Base-by-base conservation (phyloP, 2,888 invertebrate genomes). In the Lissonota sp. region DNA sequence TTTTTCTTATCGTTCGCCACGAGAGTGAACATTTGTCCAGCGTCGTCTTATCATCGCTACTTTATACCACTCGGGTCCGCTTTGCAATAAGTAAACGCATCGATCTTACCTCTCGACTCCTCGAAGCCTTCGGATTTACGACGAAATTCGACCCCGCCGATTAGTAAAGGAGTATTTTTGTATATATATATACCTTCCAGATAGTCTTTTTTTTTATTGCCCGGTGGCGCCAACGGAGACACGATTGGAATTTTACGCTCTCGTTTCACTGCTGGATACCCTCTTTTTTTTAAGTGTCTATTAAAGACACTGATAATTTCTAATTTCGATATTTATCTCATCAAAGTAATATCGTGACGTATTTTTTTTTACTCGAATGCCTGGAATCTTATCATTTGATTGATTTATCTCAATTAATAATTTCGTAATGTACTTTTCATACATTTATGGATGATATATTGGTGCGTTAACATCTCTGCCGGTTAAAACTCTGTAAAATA, bases 11-110 rank as follows among this genome's bases (percentile, higher is more conserved):
- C 88, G 75, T 53, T 40, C 39, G 6, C 58, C 71, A 75, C 69
- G 80, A 84, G 86, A 86, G 82, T 82, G 75, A 86, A 87, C 85
- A 86, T 88, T 87, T 87, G 87, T 89, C 85, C 78, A 66, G 77
- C 79, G 84, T 85, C 83, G 73, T 63, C 77, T 89, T 88, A 89
- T 88, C 88, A 80, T 64, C 42, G 85, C 86, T 87, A 86, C 87
- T 85, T 26, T 86, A 84, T 86, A 76, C 84, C 84, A 80, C 80
- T 86, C 74, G 81, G 78, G 67, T 71, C 80, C 72, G 73, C 74
- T 70, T 74, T 83, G 82, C 85, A 85, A 86, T 86, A 83, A 87
- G 79, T 77, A 86, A 84, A 84, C 74, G 78, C 86, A 82, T 84
- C 85, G 78, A 85, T 82, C 75, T 81, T 74, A 44, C 16, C 12